These are phyloP conservation scores for Tiaroga cobitis DNA, from an alignment of 2,797 vertebrate genomes.

Conservation along the genomic window DNA sequence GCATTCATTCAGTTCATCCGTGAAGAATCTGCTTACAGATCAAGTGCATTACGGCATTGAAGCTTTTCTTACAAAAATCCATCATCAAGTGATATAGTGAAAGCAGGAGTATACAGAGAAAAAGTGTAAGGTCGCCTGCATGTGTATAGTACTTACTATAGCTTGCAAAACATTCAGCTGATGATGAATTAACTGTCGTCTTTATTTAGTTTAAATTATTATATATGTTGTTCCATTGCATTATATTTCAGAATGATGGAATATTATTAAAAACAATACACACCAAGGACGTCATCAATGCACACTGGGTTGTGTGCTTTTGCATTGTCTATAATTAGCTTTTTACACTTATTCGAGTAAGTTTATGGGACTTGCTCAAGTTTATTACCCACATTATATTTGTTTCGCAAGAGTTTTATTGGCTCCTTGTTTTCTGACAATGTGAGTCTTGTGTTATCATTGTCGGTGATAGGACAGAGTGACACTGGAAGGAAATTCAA, in stretches of 20 bases:
- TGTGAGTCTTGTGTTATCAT: neutral
- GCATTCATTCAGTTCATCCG: neutral
- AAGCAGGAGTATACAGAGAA: neutral
- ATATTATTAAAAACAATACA: neutral
- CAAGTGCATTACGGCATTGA: neutral
- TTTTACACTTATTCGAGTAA: neutral
- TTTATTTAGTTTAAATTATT: neutral
- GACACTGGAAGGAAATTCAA: neutral
- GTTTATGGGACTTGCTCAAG: slow-evolving; percentile 2
- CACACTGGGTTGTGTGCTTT: neutral
- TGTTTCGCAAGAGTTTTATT: slow-evolving; percentile 27
- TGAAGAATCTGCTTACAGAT: neutral
- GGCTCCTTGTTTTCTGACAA: slow-evolving; percentile 10
- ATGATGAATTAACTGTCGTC: neutral
- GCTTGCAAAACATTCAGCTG: neutral
- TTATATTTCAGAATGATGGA: neutral
- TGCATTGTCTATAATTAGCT: neutral
- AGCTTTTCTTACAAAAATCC: neutral
- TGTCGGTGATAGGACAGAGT: neutral
- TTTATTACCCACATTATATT: slow-evolving; percentile 21
- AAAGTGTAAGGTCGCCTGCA: neutral
- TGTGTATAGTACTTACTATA: neutral
- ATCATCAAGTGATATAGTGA: neutral
- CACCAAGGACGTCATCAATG: neutral
- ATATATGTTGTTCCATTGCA: neutral